These are phyloP conservation scores for Musca domestica DNA, from an alignment of 1,140 invertebrate genomes.

Conservation along the genomic window DNA sequence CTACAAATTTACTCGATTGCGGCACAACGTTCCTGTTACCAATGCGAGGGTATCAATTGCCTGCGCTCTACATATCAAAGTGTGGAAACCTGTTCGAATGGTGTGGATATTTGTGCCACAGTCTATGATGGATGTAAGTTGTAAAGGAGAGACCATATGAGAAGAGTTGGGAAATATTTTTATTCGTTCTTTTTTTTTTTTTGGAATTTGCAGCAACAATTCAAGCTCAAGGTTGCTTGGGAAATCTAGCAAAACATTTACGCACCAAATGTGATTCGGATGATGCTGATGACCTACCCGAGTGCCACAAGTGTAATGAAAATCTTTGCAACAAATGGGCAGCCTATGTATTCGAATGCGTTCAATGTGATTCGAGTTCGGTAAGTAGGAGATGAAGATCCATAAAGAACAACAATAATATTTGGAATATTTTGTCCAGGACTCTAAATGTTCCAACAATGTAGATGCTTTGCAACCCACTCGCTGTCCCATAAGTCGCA, in stretches of 20 bases:
- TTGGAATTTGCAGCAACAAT: slow-evolving; percentile 26
- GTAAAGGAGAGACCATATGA: background rate
- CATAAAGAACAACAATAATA: background rate
- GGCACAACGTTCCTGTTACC: slow-evolving; percentile 29
- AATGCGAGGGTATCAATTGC: slow-evolving; percentile 44
- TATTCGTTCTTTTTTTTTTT: too few species aligned
- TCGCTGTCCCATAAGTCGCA: slow-evolving; percentile 35
- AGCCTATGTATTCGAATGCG: slow-evolving; percentile 28
- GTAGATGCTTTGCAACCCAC: slow-evolving; percentile 25
- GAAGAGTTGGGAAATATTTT: background rate
- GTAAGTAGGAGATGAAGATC: background rate
- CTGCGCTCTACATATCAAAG: slow-evolving; percentile 36
- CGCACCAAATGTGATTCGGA: slow-evolving; percentile 26
- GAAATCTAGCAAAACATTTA: slow-evolving; percentile 24
- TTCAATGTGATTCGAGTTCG: slow-evolving; percentile 35
- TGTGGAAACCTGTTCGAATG: slow-evolving; percentile 33
- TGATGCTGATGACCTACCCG: background rate
- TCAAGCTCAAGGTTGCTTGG: slow-evolving; percentile 39
- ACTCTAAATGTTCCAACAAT: slow-evolving; percentile 29
- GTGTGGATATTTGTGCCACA: slow-evolving; percentile 40
- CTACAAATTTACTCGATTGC: background rate
- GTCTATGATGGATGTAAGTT: slow-evolving; percentile 34
- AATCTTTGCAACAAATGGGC: slow-evolving; percentile 38
- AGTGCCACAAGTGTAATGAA: slow-evolving; percentile 35
- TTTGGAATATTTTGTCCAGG: slow-evolving; percentile 27